These are phyloP conservation scores for Rhea americana DNA, from an alignment of 2,113 vertebrate genomes.

Conservation along the genomic window DNA sequence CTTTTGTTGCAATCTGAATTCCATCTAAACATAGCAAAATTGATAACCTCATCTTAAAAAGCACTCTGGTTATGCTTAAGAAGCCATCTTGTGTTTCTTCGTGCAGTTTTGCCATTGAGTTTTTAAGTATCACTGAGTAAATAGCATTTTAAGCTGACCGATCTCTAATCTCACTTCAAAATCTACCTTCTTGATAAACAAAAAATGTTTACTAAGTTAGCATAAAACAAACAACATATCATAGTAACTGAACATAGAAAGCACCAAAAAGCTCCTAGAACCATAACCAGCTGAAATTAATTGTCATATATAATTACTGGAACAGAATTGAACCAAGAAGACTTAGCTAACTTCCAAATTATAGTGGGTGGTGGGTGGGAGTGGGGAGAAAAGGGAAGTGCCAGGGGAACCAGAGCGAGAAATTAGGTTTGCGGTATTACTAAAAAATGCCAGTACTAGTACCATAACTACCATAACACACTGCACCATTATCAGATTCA, in stretches of 20 bases:
- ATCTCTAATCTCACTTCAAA: not conserved
- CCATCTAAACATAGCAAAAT: not conserved
- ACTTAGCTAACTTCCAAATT: not conserved
- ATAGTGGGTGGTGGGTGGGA: not conserved
- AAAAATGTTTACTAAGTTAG: not conserved
- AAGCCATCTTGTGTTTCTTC: not conserved
- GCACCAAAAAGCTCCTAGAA: not conserved
- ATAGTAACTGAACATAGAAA: not conserved
- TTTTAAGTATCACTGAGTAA: not conserved
- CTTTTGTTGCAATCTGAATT: not conserved
- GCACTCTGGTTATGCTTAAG: not conserved
- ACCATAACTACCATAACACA: not conserved
- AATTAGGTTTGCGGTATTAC: not conserved
- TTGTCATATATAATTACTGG: not conserved
- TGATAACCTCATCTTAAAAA: not conserved
- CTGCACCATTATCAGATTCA: not conserved
- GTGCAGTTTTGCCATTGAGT: not conserved
- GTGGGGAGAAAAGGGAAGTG: not conserved
- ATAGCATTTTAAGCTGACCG: not conserved
- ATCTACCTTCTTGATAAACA: not conserved
- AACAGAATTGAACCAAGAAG: not conserved
- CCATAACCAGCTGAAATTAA: not conserved
- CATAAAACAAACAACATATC: not conserved
- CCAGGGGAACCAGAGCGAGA: not conserved
- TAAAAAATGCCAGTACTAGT: not conserved